phyloP scores from a whole-genome alignment of 2,113 vertebrate genomes.

The Electrona antarctica region DNA sequence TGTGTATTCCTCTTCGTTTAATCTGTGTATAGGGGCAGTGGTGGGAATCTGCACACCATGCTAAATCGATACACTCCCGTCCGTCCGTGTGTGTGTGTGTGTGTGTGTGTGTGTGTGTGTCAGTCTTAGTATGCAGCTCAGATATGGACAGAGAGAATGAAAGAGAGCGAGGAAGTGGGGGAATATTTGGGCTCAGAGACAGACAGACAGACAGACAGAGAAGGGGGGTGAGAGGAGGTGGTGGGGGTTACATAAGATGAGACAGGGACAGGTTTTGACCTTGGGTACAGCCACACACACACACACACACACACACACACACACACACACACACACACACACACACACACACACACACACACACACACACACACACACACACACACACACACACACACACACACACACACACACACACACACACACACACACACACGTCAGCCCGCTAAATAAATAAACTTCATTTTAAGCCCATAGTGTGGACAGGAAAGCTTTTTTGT shows the following conservation, averaged over 20 bases:
- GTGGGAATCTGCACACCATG: conserved; percentile 80
- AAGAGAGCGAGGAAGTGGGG: conserved; percentile 1
- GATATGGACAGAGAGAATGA: conserved; percentile 43
- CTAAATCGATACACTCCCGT: conserved; percentile 76
- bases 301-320: not conserved
- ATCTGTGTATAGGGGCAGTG: conserved; percentile 74
- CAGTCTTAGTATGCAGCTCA: conserved; percentile 70
- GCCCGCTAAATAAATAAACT: conserved; percentile 67
- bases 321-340: not conserved
- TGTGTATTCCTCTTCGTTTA: conserved; percentile 55
- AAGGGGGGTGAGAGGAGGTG: conserved; percentile 44
- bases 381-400: not conserved
- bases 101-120: conserved; percentile 39
- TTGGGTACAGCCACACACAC: conserved; percentile 58
- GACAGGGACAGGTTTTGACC: conserved; percentile 76
- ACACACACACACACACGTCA: conserved; percentile 8
- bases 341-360: not conserved
- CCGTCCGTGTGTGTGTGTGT: conserved; percentile 64
- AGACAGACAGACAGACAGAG: conserved; percentile 14
- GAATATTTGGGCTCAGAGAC: conserved; percentile 17
- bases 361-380: not conserved
- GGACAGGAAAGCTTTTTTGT: conserved; percentile 31
- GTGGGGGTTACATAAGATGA: conserved; percentile 71
- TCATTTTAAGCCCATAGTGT: conserved; percentile 48
- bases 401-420: not conserved